These are phyloP conservation scores for Phataginus tetradactyla DNA, from an alignment of 2,797 vertebrate species.

Conservation along the genomic window DNA sequence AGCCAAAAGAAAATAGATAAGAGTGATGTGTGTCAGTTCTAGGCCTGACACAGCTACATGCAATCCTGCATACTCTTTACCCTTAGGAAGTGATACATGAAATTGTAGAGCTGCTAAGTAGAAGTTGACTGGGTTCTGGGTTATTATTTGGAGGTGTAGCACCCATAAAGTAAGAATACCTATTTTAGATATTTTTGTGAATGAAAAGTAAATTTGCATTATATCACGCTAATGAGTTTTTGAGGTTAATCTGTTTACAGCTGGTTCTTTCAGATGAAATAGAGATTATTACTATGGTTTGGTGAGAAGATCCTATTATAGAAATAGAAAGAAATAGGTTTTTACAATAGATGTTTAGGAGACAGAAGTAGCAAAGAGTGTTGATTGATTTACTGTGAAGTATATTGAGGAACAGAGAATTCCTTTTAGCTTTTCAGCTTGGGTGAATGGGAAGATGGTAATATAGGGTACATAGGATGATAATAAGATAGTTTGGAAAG, in stretches of 20 bases:
- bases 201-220: neutral
- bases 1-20: neutral
- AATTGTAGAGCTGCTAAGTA: neutral
- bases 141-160: neutral
- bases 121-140: neutral
- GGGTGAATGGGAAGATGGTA: neutral
- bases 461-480: neutral
- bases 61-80: neutral
- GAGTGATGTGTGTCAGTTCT: neutral
- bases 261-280: neutral
- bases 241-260: neutral
- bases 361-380: neutral
- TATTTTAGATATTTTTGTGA: neutral
- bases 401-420: neutral
- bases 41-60: neutral
- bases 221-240: neutral
- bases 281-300: neutral
- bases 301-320: neutral
- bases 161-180: neutral
- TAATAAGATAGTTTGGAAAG: neutral
- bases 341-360: neutral
- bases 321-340: neutral
- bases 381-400: neutral
- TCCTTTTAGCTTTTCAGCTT: neutral
- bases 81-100: neutral